phyloP scores from a whole-genome alignment of 2,797 vertebrate genomes.

The Xiphorhynchus erythropygius region DNA sequence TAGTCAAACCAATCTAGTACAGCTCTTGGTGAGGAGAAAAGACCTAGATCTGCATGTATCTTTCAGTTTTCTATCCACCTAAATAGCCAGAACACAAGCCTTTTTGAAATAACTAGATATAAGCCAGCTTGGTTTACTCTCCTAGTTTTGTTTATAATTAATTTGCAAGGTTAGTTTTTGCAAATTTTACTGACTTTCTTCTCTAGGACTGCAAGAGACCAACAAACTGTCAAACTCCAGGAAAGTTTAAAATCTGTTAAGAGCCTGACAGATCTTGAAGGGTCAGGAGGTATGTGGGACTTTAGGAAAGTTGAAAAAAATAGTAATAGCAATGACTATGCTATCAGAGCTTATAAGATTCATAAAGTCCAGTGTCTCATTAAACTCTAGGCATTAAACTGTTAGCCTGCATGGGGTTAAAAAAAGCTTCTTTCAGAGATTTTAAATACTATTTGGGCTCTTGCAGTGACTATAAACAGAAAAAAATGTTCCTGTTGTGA shows the following conservation, averaged over 20 bases:
- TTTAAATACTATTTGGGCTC: not conserved
- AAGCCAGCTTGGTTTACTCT: not conserved
- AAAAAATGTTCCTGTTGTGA: constrained; percentile 22
- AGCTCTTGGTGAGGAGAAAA: not conserved
- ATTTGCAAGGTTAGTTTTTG: not conserved
- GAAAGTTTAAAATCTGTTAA: not conserved
- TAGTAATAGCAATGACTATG: rapidly evolving
- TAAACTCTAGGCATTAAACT: not conserved
- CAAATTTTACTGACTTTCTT: not conserved
- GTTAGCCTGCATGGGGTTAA: constrained; percentile 25
- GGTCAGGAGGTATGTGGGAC: not conserved
- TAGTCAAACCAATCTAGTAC: not conserved
- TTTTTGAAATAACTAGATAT: not conserved
- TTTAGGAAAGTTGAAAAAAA: not conserved
- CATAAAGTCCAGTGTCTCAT: not conserved
- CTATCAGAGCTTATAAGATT: not conserved
- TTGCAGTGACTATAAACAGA: constrained; percentile 22
- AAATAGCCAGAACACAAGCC: not conserved
- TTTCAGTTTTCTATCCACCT: not conserved
- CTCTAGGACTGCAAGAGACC: not conserved
- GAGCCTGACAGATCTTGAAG: not conserved
- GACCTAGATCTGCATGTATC: not conserved
- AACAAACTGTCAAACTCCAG: not conserved
- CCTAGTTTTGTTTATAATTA: not conserved
- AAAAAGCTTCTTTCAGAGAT: constrained; percentile 15